These are phyloP conservation scores for Eclectus roratus DNA, from an alignment of 2,113 vertebrate species.

Conservation along the genomic window DNA sequence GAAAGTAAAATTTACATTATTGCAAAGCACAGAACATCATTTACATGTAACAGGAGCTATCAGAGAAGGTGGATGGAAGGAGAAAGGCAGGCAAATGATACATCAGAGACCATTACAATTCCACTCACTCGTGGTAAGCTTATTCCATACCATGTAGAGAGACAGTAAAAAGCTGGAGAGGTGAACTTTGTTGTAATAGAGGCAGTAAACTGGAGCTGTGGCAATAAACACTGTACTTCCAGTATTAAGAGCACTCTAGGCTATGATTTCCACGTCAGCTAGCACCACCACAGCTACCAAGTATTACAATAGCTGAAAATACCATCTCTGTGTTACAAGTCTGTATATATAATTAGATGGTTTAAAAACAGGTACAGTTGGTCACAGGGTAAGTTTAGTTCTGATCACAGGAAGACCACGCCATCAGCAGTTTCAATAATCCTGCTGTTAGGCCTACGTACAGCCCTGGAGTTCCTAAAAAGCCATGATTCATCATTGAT, in stretches of 20 bases:
- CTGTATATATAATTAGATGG: neutral
- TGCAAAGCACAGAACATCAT: neutral
- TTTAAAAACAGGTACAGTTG: neutral
- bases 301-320: neutral
- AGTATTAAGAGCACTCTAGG: neutral
- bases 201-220: neutral
- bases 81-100: neutral
- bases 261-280: neutral
- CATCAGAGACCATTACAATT: neutral
- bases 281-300: neutral
- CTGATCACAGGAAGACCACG: neutral
- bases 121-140: neutral
- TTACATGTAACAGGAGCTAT: neutral
- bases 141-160: neutral
- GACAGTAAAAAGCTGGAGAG: neutral
- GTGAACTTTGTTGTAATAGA: neutral
- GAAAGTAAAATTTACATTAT: neutral
- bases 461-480: neutral
- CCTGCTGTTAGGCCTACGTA: neutral
- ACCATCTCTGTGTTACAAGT: neutral
- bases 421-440: neutral
- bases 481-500: conserved; percentile 17
- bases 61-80: neutral
- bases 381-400: neutral
- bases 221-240: neutral